phyloP scores from a whole-genome alignment of 2,797 vertebrate species.

The Clarias laeviceps region DNA sequence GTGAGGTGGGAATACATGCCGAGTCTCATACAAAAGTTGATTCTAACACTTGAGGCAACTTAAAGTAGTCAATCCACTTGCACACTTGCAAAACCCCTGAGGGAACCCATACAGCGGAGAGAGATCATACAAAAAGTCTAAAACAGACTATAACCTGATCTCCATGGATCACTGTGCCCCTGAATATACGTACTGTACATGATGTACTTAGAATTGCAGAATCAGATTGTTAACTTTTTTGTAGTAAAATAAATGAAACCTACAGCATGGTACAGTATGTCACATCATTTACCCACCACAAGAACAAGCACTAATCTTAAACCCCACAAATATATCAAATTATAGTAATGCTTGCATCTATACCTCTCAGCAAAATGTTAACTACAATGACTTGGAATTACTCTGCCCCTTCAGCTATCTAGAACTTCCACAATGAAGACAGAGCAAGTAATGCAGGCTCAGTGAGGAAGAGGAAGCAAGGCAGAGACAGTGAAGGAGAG shows the following conservation, averaged over 20 bases:
- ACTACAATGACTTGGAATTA: not conserved
- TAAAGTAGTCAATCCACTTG: not conserved
- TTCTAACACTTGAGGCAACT: not conserved
- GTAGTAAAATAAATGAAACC: not conserved
- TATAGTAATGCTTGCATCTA: not conserved
- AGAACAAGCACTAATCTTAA: not conserved
- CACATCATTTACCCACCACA: not conserved
- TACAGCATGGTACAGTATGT: not conserved
- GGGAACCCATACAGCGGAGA: not conserved
- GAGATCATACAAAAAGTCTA: not conserved
- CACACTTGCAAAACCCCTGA: not conserved
- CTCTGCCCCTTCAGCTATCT: not conserved
- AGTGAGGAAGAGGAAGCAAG: too few species aligned
- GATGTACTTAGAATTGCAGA: not conserved
- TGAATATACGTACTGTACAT: not conserved
- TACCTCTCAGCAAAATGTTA: not conserved
- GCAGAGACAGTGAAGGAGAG: too few species aligned
- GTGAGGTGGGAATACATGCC: not conserved
- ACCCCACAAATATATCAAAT: not conserved
- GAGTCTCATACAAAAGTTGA: not conserved
- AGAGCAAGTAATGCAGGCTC: not conserved
- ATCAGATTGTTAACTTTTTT: not conserved
- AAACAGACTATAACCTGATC: not conserved
- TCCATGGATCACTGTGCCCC: not conserved
- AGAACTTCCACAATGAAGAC: not conserved